Percentiles rank a stretch among this genome's conserved stretches.
phyloP scores from a whole-genome alignment of 30 jellyfish, hydroid and myxozoan species.

The Hydractinia echinata region DNA sequence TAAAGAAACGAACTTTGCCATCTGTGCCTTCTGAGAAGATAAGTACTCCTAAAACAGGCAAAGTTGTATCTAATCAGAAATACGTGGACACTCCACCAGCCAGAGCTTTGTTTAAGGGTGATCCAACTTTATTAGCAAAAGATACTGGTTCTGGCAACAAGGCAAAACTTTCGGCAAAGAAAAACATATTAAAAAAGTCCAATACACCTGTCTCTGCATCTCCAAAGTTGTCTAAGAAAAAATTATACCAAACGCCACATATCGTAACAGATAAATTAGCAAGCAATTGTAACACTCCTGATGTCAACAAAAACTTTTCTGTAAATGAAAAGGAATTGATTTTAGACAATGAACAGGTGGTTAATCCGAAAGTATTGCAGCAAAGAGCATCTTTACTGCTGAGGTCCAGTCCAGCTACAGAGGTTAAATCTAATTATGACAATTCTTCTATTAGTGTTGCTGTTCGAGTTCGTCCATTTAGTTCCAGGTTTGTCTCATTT shows the following conservation, averaged over 20 bases:
- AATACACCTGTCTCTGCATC: background rate
- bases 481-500: constrained; percentile 48
- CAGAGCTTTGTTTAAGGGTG: background rate
- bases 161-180: background rate
- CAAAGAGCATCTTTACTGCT: background rate
- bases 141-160: background rate
- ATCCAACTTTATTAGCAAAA: background rate
- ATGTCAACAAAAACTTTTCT: background rate
- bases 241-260: background rate
- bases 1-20: background rate
- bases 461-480: constrained; percentile 88
- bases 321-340: background rate
- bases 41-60: background rate
- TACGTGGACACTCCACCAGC: background rate
- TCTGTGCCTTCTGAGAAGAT: background rate
- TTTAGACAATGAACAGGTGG: background rate
- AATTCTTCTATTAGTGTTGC: constrained; percentile 76
- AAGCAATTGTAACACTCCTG: too few species aligned
- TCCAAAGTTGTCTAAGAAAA: constrained; percentile 3
- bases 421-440: constrained; percentile 14
- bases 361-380: background rate
- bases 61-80: background rate
- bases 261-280: too few species aligned
- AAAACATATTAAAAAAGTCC: background rate
- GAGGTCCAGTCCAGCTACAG: background rate